These are phyloP conservation scores for Paramisgurnus dabryanus DNA, from an alignment of 2,113 vertebrate species.

Conservation along the genomic window DNA sequence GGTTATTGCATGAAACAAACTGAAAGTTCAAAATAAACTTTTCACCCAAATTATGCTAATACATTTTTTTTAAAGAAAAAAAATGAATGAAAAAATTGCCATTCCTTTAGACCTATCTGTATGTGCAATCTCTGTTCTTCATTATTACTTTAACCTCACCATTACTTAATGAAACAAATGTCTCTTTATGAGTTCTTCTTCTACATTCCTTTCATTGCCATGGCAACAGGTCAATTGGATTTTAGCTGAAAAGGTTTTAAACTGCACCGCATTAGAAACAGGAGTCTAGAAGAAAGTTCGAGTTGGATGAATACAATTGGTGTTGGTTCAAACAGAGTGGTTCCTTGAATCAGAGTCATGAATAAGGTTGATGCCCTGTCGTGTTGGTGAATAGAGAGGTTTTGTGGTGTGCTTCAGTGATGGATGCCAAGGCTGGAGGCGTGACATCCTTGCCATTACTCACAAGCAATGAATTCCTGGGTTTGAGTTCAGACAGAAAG, in stretches of 20 bases:
- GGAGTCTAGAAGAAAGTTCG: not conserved
- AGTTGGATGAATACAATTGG: constrained; percentile 23
- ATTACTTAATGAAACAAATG: not conserved
- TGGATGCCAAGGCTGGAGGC: constrained; percentile 37
- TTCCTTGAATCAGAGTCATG: constrained; percentile 31
- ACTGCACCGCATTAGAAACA: not conserved
- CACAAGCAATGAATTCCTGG: constrained; percentile 44
- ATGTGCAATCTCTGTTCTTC: not conserved
- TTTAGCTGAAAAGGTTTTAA: not conserved
- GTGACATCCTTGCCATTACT: constrained; percentile 48
- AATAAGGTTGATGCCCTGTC: constrained; percentile 40
- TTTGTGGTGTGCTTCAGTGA: constrained; percentile 32
- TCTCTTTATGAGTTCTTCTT: not conserved
- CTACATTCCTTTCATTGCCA: constrained; percentile 8
- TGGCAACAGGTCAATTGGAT: not conserved
- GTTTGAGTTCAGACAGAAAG: constrained; percentile 33
- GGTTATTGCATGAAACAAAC: no score
- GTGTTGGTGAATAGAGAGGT: constrained; percentile 20
- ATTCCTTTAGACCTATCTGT: not conserved
- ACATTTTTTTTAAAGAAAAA: no score
- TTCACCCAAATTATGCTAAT: not conserved
- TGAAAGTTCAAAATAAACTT: not conserved
- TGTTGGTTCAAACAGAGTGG: constrained; percentile 27
- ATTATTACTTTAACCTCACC: not conserved
- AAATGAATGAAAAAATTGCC: no score